phyloP scores from a whole-genome alignment of 2,888 invertebrate species.

The Sphaerophoria rueppellii region DNA sequence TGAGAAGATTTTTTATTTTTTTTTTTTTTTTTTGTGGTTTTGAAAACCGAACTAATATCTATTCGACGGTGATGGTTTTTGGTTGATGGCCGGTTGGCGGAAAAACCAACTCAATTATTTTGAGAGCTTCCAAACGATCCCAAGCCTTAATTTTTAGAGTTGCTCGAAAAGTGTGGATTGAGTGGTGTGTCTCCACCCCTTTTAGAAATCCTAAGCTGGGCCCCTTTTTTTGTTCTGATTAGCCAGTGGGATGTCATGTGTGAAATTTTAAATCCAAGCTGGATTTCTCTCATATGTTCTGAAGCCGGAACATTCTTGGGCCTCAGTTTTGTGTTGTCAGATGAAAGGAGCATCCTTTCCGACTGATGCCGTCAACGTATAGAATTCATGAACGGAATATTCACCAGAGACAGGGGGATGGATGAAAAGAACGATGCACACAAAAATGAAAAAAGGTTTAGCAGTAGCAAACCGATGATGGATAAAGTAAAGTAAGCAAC shows the following conservation, averaged over 20 bases:
- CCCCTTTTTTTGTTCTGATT: constrained; percentile 38
- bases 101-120: constrained; percentile 57
- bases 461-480: constrained; percentile 43
- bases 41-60: constrained; percentile 6
- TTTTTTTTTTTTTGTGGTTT: constrained; percentile 40
- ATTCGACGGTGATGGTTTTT: background rate
- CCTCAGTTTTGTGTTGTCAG: constrained; percentile 38
- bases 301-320: constrained; percentile 7
- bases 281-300: constrained; percentile 2
- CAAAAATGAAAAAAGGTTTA: constrained; percentile 26
- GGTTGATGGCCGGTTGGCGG: constrained; percentile 11
- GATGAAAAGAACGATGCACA: background rate
- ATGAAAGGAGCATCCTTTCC: constrained; percentile 51
- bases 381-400: no score
- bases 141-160: background rate
- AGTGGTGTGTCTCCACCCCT: background rate
- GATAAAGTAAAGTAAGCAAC: constrained; percentile 50
- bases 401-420: background rate
- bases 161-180: background rate
- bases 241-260: constrained; percentile 67
- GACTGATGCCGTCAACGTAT: background rate
- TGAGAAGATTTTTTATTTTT: background rate
- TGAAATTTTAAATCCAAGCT: constrained; percentile 61
- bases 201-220: background rate
- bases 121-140: constrained; percentile 48